These are phyloP conservation scores for Myotis vivesi DNA, from an alignment of 2,797 vertebrate species.

Conservation along the genomic window DNA sequence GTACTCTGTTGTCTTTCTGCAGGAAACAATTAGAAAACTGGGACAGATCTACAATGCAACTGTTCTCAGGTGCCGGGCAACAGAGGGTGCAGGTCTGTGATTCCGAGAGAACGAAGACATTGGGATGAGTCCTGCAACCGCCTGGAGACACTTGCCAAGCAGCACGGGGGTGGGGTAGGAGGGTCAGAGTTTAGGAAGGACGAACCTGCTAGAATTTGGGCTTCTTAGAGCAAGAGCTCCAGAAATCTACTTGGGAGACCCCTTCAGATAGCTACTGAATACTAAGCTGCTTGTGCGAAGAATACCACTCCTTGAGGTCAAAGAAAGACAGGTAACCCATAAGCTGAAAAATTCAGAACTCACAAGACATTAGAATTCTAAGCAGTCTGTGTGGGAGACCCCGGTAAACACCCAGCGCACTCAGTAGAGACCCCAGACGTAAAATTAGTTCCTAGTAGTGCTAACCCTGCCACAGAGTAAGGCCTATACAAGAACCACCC, in stretches of 20 bases:
- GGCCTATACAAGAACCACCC: background rate
- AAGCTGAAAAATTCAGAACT: background rate
- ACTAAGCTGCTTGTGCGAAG: background rate
- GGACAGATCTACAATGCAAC: background rate
- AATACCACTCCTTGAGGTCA: background rate
- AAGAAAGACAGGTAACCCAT: background rate
- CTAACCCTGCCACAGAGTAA: background rate
- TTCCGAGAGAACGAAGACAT: background rate
- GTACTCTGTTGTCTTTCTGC: background rate
- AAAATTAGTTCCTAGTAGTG: background rate
- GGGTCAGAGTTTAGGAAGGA: background rate
- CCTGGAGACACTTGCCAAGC: background rate
- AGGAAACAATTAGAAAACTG: background rate
- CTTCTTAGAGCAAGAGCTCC: background rate
- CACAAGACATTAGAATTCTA: background rate
- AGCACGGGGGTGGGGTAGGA: too few relatives aligned
- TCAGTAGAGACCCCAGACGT: background rate
- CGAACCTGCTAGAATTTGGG: background rate
- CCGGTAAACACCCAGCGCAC: background rate
- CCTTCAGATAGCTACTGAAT: background rate
- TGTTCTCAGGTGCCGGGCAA: background rate
- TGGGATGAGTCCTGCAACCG: accelerated
- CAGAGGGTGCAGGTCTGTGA: background rate
- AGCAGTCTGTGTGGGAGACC: background rate
- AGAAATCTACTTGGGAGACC: background rate